Conservation (phyloP, 2,888 invertebrate genomes). For the Lydus trimaculatus region DNA sequence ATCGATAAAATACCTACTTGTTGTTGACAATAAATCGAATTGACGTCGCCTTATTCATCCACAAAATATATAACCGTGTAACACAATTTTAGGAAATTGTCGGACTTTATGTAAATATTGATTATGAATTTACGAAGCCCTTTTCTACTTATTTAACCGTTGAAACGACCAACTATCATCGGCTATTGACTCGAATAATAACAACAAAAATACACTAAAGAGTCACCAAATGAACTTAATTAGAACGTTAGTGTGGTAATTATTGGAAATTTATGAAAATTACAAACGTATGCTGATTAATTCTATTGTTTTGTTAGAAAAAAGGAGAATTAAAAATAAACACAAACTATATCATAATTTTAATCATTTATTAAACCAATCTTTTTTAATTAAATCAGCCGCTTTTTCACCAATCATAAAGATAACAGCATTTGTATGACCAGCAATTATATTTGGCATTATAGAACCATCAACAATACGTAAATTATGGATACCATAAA, state of each 20-base stretch:
- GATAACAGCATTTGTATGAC: conserved; percentile 66
- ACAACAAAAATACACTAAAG: background rate
- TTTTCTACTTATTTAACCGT: background rate
- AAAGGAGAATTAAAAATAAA: background rate
- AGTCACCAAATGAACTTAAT: background rate
- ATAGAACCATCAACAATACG: conserved; percentile 68
- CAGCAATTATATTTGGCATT: conserved; percentile 66
- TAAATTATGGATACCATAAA: conserved; percentile 63
- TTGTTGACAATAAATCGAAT: background rate
- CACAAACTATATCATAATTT: too few relatives aligned
- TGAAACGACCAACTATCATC: background rate
- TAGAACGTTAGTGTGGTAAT: background rate
- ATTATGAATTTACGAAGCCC: conserved; percentile 6
- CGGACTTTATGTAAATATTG: conserved; percentile 11
- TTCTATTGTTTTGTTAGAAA: background rate
- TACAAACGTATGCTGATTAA: background rate
- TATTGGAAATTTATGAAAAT: conserved; percentile 11
- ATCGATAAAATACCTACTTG: background rate
- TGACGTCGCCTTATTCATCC: background rate
- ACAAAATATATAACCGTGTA: too few relatives aligned
- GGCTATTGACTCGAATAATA: background rate
- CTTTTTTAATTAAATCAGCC: conserved; percentile 63
- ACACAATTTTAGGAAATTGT: background rate
- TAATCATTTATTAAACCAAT: conserved; percentile 49
- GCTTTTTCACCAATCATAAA: conserved; percentile 69